Evolutionary conservation across 2,113 vertebrate genomes (phyloP), one percentile per base, ranked within the genome.

Genomic region (Pampusana beccarii): DNA sequence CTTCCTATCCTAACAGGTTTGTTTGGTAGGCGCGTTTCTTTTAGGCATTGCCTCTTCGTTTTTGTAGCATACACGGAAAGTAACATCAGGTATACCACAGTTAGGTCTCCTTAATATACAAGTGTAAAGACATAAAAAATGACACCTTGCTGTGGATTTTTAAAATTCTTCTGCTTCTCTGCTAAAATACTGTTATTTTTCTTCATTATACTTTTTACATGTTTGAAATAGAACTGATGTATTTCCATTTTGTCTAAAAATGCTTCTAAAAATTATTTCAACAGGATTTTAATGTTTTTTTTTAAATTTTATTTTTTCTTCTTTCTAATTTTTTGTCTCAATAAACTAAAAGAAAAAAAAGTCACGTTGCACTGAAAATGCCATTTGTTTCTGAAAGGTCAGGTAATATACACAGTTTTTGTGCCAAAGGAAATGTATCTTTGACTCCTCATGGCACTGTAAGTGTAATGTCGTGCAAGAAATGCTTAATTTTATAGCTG

Each of bases 361-460:
- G 29, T 46, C 38, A 42, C 17, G 5, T 53, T 70, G 65, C 38
- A 67, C 28, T 74, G 57, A 78, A 88, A 93, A 93, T 83, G 38
- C 3, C 29, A 71, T 86, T 94, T 95, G 33, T 62, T 96, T 94
- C 46, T 62, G 67, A 90, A 93, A 96, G 64, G 75, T 92, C 85
- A 94, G 62, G 36, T 83, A 96, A 78, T 67, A 88, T 10, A 80
- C 24, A 77, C 25, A 38, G 19, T 3, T 78, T 88, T 64, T 86
- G n/a, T 80, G 33, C 33, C 51, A 83, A 77, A 51, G 34, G 88
- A 65, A 92, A 92, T 74, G 14, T 56, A 79, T 74, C 33, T 86
- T 74, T 50, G 34, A 51, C 80, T 56, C 71, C 31, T 73, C 54
- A 62, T n/a, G 36, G 79, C 83, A 38, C 34, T 50, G 26, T 56